These are phyloP conservation scores for Scaptomyza cyrtandrae DNA, from an alignment of 2,888 invertebrate genomes.

Conservation along the genomic window DNA sequence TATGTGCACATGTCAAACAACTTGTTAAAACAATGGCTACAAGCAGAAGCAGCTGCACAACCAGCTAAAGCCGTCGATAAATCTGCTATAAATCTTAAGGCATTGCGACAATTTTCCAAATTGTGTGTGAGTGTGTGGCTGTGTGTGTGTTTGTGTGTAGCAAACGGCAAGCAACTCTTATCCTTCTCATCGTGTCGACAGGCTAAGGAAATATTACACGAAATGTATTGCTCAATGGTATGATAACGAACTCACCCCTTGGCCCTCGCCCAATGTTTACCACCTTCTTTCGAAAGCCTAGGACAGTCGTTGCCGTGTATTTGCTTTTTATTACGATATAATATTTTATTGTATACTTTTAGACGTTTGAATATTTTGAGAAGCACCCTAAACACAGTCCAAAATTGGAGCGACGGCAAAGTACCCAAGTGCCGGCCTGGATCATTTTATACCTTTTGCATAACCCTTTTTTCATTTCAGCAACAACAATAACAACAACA, in stretches of 20 bases:
- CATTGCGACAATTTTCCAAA: constrained; percentile 51
- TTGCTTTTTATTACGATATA: constrained; percentile 77
- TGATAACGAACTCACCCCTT: constrained; percentile 46
- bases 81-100: constrained; percentile 72
- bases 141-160: constrained; percentile 19
- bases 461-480: constrained; percentile 54
- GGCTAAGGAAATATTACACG: constrained; percentile 59
- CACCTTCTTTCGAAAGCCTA: not conserved
- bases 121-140: not conserved
- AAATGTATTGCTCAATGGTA: constrained; percentile 73
- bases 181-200: constrained; percentile 42
- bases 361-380: constrained; percentile 72
- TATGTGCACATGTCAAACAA: constrained; percentile 41
- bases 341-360: constrained; percentile 78
- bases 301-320: constrained; percentile 46
- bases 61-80: constrained; percentile 64
- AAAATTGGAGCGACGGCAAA: constrained; percentile 12
- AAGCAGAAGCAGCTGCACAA: constrained; percentile 50
- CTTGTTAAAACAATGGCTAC: constrained; percentile 46
- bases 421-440: constrained; percentile 17
- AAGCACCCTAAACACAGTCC: constrained; percentile 19
- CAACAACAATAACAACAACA: constrained; percentile 22
- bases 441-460: constrained; percentile 40
- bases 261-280: not conserved
- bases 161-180: constrained; percentile 36